Conservation (phyloP, 2,888 invertebrate genomes). For the Caenorhabditis drosophilae region DNA sequence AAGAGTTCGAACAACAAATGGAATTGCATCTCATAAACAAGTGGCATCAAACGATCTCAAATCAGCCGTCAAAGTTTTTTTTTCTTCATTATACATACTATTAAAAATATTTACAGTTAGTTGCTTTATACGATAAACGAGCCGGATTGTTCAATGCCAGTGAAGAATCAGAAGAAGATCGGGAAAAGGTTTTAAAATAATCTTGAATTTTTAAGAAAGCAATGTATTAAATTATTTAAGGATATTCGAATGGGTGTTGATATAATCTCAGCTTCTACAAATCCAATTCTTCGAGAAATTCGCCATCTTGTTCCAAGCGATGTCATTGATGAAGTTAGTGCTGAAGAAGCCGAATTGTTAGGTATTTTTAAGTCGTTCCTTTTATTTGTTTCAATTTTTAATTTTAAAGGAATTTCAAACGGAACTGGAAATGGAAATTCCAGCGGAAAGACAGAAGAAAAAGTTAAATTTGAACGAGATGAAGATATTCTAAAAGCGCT, state of each 20-base stretch:
- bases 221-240: too few species aligned
- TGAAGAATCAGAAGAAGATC: slow-evolving; percentile 41
- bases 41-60: slow-evolving; percentile 74
- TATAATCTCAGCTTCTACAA: slow-evolving; percentile 32
- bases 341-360: slow-evolving; percentile 89
- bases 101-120: slow-evolving; percentile 57
- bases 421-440: slow-evolving; percentile 5
- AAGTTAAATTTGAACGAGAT: slow-evolving; percentile 77
- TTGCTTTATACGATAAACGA: slow-evolving; percentile 71
- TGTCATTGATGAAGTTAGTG: slow-evolving; percentile 84
- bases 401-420: slow-evolving; percentile 16
- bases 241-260: slow-evolving; percentile 51
- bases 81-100: background rate
- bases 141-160: slow-evolving; percentile 70
- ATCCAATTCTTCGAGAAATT: slow-evolving; percentile 27
- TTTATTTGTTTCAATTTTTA: background rate
- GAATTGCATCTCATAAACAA: slow-evolving; percentile 85
- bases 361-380: slow-evolving; percentile 52
- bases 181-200: too few species aligned
- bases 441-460: slow-evolving; percentile 34
- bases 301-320: slow-evolving; percentile 15
- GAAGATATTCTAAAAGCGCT: slow-evolving; percentile 75
- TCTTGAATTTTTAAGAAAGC: too few species aligned
- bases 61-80: slow-evolving; percentile 69
- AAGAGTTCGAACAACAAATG: slow-evolving; percentile 88